Evolutionary conservation across 2,113 vertebrate species (phyloP).

Genomic region (Butorides virescens): DNA sequence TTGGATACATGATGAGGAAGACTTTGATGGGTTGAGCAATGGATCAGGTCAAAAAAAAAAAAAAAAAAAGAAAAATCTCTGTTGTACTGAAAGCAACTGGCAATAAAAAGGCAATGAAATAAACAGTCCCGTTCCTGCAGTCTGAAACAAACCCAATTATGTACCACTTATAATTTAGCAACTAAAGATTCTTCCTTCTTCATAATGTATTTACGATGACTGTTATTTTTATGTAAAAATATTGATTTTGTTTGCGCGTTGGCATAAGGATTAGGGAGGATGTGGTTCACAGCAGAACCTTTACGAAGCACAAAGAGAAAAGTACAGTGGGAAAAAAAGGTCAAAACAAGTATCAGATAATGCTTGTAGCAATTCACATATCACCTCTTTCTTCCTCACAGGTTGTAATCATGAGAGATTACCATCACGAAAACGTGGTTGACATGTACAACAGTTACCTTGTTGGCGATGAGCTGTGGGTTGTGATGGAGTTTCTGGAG

Average conservation of each 20-base stretch:
- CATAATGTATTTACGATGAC: neutral
- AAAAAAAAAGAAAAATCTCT: neutral
- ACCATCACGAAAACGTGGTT: slow-evolving; percentile 98
- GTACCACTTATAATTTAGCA: neutral
- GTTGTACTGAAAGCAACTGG: neutral
- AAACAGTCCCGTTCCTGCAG: neutral
- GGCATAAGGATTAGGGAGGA: neutral
- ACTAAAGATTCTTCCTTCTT: neutral
- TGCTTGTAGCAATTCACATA: neutral
- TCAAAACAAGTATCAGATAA: neutral
- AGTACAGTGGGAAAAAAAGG: neutral
- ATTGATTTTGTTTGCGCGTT: neutral
- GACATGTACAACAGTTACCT: slow-evolving; percentile 99
- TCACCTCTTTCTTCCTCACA: slow-evolving; percentile 31
- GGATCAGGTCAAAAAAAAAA: neutral
- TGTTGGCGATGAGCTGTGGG: slow-evolving; percentile 95
- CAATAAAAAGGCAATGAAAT: neutral
- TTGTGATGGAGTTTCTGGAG: slow-evolving; percentile 99
- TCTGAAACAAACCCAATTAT: neutral
- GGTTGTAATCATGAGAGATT: slow-evolving; percentile 99
- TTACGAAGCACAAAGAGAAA: neutral
- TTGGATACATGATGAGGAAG: rapidly evolving
- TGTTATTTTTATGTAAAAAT: neutral
- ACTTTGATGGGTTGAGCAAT: neutral
- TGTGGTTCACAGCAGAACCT: neutral